Evolutionary conservation across 2,888 invertebrate genomes (phyloP).

Genomic region (Harpalus rubripes): DNA sequence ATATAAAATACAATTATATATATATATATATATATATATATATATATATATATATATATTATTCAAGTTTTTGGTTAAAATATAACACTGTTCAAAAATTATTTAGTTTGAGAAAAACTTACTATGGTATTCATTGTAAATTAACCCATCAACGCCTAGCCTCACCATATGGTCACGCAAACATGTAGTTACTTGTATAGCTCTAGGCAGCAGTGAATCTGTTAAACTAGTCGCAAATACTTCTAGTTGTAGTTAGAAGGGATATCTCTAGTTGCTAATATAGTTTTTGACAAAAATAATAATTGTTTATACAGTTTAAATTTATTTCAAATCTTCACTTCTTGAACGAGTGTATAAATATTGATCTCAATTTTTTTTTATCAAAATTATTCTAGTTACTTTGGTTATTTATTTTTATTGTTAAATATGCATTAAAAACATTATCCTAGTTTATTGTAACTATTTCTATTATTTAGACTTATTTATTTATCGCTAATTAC

Average conservation of each 20-base stretch:
- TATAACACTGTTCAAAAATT: too few relatives aligned
- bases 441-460: background rate
- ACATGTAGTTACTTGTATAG: conserved; percentile 5
- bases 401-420: conserved; percentile 13
- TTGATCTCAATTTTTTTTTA: conserved; percentile 32
- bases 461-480: too few relatives aligned
- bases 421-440: background rate
- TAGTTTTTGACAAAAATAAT: conserved; percentile 9
- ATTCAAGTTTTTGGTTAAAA: too few relatives aligned
- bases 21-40: too few relatives aligned
- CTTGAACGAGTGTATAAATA: conserved; percentile 5
- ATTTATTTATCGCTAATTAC: too few relatives aligned
- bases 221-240: conserved; percentile 3
- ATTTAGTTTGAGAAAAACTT: too few relatives aligned
- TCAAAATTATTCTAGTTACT: background rate
- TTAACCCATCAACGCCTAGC: conserved; percentile 13
- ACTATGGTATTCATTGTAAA: too few relatives aligned
- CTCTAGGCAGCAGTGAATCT: background rate
- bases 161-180: background rate
- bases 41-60: too few relatives aligned
- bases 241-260: background rate
- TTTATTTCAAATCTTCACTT: background rate
- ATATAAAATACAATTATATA: too few relatives aligned
- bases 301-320: background rate
- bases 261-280: background rate